Base-by-base conservation (phyloP, 2,113 vertebrate genomes). In the Caloenas nicobarica region DNA sequence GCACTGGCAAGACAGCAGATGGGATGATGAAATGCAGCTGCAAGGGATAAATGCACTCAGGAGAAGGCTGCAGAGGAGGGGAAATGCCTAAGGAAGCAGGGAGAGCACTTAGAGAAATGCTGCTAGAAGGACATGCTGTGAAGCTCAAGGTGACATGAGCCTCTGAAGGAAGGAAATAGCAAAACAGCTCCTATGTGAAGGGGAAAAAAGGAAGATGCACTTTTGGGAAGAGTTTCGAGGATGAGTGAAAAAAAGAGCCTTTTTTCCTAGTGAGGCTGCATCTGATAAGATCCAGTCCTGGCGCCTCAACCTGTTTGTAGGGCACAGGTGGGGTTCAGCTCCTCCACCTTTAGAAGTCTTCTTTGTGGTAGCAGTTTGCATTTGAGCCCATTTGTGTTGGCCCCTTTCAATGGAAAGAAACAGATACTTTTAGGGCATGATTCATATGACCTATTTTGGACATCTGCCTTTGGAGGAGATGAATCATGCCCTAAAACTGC, bases 11-110 rank as follows among this genome's bases (percentile, higher is more conserved):
- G 95, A 53, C 70, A 94, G 95, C 88, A 95, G 93, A 95, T 96
- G 94, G 94, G 48, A 87, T 92, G 91, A 89, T 76, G 77, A 92
- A 96, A 89, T 92, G 91, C 94, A 96, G 93, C 91, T 96, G 94
- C 81, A 92, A 95, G 94, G 94, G 65, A 95, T 95, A 92, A 95
- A 93, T 74, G 73, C 69, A 76, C 77, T 95, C 44, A 85, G 77
- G 51, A 95, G 77, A 93, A 91, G 86, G 53, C 56, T 88, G 86
- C 58, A 83, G 77, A 60, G 76, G 54, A 95, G 68, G 72, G 86
- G 66, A 86, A 91, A 70, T 76, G 91, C 53, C 62, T 91, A 48
- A 93, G 89, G 91, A 93, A 91, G 84, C 16, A 23, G 70, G 70
- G 89, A 89, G 61, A 85, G 78, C 31, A 69, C 65, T 95, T 79